These are phyloP conservation scores for Eulithis prunata DNA, from an alignment of 2,888 invertebrate species.

Conservation along the genomic window DNA sequence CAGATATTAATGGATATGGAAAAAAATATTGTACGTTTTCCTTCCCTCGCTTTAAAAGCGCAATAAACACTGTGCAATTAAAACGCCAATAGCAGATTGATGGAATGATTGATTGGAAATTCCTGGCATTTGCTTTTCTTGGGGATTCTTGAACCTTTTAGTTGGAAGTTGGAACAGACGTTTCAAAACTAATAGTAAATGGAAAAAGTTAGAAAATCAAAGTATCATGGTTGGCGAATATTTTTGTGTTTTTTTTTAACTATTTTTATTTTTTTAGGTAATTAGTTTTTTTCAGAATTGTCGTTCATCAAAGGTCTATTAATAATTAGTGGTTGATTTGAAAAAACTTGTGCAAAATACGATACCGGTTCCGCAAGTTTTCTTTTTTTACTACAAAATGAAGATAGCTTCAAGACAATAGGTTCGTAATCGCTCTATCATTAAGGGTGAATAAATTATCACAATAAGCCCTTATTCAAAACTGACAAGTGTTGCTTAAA, in stretches of 20 bases:
- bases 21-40: constrained; percentile 85
- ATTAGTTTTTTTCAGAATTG: too few relatives aligned
- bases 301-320: too few relatives aligned
- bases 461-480: constrained; percentile 40
- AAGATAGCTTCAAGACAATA: background rate
- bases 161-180: background rate
- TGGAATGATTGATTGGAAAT: constrained; percentile 68
- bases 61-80: constrained; percentile 81
- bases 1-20: constrained; percentile 88
- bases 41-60: constrained; percentile 81
- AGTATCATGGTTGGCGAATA: too few relatives aligned
- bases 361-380: too few relatives aligned
- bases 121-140: constrained; percentile 32
- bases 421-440: constrained; percentile 16
- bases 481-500: constrained; percentile 38
- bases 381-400: background rate
- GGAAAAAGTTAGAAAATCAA: background rate
- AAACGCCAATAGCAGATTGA: constrained; percentile 81
- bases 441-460: constrained; percentile 35
- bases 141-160: constrained; percentile 15
- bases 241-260: too few relatives aligned
- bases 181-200: background rate
- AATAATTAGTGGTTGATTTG: too few relatives aligned
- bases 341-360: too few relatives aligned
- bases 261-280: too few relatives aligned